These are phyloP conservation scores for Taenioides sp. DNA, from an alignment of 2,797 vertebrate species.

Conservation along the genomic window DNA sequence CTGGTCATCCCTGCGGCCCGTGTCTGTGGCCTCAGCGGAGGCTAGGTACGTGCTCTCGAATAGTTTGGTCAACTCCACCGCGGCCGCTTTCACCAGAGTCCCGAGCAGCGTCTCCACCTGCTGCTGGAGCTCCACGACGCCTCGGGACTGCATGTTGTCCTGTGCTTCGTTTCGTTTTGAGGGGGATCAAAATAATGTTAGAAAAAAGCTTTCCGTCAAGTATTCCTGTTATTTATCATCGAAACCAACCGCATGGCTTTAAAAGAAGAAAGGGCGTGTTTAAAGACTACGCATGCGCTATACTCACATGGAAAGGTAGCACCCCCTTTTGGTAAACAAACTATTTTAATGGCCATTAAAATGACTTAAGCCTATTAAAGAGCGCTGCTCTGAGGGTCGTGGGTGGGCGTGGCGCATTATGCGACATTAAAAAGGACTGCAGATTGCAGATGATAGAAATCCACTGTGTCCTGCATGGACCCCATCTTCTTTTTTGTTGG, in stretches of 20 bases:
- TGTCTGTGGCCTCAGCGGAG: constrained; percentile 13
- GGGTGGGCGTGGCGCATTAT: too few species aligned
- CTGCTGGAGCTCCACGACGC: constrained; percentile 56
- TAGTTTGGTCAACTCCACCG: constrained; percentile 74
- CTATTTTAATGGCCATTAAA: background rate
- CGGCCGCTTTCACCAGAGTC: constrained; percentile 69
- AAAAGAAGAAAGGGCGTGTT: constrained; percentile 32
- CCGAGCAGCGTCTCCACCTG: constrained; percentile 76
- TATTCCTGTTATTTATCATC: constrained; percentile 53
- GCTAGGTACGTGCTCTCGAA: constrained; percentile 71
- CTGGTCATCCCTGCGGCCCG: constrained; percentile 16
- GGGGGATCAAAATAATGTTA: background rate
- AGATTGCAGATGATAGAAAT: too few species aligned
- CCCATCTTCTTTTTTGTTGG: too few species aligned
- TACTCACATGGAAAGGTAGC: accelerated
- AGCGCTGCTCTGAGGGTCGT: too few species aligned
- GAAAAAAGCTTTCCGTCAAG: background rate
- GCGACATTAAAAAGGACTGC: too few species aligned
- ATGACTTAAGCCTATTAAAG: too few species aligned
- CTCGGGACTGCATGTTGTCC: constrained; percentile 56
- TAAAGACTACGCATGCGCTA: constrained; percentile 31
- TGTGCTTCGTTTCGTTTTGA: too few species aligned
- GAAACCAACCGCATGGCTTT: constrained; percentile 54
- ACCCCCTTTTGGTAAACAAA: background rate
- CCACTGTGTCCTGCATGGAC: too few species aligned